Conservation (phyloP, 1,140 invertebrate genomes). For the Drosophila nigromelanica region DNA sequence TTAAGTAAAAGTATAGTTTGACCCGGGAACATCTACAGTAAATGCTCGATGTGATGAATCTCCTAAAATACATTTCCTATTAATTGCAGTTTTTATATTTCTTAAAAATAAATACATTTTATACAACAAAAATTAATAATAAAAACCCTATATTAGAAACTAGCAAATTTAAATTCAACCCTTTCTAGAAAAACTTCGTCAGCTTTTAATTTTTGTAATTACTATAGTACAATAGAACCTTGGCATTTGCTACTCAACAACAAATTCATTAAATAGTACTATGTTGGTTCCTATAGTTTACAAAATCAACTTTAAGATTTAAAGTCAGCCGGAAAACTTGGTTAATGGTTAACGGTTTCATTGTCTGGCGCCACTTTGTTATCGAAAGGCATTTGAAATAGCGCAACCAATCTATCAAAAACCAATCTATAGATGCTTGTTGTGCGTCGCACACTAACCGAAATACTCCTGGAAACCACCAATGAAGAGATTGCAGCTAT, state of each 20-base stretch:
- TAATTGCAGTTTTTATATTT: too few relatives aligned
- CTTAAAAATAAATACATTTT: neutral
- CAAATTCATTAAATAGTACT: neutral
- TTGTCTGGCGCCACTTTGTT: conserved; percentile 54
- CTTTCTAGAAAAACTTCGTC: neutral
- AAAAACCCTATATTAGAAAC: neutral
- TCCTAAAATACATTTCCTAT: too few relatives aligned
- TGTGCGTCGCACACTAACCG: conserved; percentile 93
- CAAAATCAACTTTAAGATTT: neutral
- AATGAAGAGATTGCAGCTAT: conserved; percentile 93
- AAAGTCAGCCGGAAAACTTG: neutral
- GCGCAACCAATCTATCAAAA: conserved; percentile 54
- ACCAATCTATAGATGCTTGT: conserved; percentile 90
- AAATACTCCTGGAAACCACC: conserved; percentile 96
- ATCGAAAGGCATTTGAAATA: conserved; percentile 27
- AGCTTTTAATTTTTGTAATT: too few relatives aligned
- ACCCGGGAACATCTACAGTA: too few relatives aligned
- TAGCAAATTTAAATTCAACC: neutral
- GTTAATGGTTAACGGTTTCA: conserved; percentile 43
- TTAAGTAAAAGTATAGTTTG: too few relatives aligned
- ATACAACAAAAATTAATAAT: neutral
- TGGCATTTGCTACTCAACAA: neutral
- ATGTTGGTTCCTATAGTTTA: too few relatives aligned
- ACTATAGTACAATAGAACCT: neutral
- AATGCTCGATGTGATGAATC: too few relatives aligned